Evolutionary conservation across 1,140 invertebrate genomes (phyloP).

Genomic region (Brachionus angularis): DNA sequence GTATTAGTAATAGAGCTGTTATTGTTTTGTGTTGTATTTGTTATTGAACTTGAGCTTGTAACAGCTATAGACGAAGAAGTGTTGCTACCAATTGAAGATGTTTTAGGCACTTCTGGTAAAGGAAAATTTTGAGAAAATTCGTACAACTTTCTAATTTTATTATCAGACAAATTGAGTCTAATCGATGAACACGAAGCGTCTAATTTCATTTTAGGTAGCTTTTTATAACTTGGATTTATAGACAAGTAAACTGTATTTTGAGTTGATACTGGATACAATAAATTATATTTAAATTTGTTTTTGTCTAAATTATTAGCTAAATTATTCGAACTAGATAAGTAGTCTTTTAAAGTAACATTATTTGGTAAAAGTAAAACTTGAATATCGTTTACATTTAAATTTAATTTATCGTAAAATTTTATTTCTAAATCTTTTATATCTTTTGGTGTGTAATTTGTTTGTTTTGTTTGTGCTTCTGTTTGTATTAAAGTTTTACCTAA

Average conservation of each 20-base stretch:
- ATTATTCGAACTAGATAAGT: too few relatives aligned
- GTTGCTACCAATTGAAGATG: neutral
- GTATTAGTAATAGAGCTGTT: too few relatives aligned
- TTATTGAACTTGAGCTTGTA: too few relatives aligned
- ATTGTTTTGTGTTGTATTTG: too few relatives aligned
- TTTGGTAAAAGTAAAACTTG: constrained; percentile 20
- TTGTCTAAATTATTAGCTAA: too few relatives aligned
- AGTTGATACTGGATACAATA: constrained; percentile 34
- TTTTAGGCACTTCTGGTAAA: constrained; percentile 26
- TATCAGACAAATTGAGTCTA: constrained; percentile 12
- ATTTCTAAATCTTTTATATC: constrained; percentile 35
- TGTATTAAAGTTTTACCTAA: constrained; percentile 28
- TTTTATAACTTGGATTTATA: constrained; percentile 42
- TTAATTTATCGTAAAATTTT: constrained; percentile 41
- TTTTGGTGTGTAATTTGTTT: constrained; percentile 16
- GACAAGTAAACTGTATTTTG: constrained; percentile 29
- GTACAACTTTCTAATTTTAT: neutral
- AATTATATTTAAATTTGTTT: neutral
- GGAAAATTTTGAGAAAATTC: constrained; percentile 38
- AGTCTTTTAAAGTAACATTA: neutral
- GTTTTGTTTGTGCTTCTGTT: constrained; percentile 10
- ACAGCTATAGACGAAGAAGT: neutral
- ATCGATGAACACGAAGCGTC: constrained; percentile 29
- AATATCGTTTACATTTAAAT: constrained; percentile 16
- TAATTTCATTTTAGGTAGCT: constrained; percentile 32